phyloP scores from a whole-genome alignment of 2,888 invertebrate species.

The Aricia artaxerxes region DNA sequence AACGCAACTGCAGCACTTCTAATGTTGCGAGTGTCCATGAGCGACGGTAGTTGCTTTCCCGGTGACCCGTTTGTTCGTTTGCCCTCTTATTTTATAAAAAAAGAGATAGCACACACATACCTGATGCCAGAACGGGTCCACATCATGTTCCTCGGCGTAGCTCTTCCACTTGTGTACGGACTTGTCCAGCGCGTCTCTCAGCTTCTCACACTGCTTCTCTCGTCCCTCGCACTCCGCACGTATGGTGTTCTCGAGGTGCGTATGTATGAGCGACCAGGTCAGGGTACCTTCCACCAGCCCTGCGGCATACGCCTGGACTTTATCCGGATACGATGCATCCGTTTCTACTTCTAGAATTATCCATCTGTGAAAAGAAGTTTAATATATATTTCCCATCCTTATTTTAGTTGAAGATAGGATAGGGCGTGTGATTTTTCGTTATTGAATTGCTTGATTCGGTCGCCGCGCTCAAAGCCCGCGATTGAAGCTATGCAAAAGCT shows the following conservation, averaged over 20 bases:
- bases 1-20: too few species aligned
- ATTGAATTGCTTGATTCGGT: too few species aligned
- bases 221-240: conserved; percentile 75
- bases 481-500: too few species aligned
- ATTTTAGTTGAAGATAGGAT: too few species aligned
- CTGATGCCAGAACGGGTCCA: conserved; percentile 92
- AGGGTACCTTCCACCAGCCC: conserved; percentile 91
- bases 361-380: conserved; percentile 81
- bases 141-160: conserved; percentile 72
- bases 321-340: conserved; percentile 85
- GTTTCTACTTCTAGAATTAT: conserved; percentile 90
- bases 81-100: too few species aligned
- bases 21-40: too few species aligned
- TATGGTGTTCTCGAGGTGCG: conserved; percentile 88
- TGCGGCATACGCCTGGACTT: conserved; percentile 91
- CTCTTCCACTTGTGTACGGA: conserved; percentile 83
- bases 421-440: too few species aligned
- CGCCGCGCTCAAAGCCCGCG: too few species aligned
- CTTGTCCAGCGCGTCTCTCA: conserved; percentile 82
- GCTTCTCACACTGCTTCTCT: conserved; percentile 82
- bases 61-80: too few species aligned
- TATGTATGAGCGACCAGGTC: conserved; percentile 89
- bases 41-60: too few species aligned
- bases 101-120: conserved; percentile 54
- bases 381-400: neutral